Percentiles rank a stretch among this genome's conserved stretches.
Conservation (phyloP, 2,888 invertebrate genomes). For the Metalampra italica region DNA sequence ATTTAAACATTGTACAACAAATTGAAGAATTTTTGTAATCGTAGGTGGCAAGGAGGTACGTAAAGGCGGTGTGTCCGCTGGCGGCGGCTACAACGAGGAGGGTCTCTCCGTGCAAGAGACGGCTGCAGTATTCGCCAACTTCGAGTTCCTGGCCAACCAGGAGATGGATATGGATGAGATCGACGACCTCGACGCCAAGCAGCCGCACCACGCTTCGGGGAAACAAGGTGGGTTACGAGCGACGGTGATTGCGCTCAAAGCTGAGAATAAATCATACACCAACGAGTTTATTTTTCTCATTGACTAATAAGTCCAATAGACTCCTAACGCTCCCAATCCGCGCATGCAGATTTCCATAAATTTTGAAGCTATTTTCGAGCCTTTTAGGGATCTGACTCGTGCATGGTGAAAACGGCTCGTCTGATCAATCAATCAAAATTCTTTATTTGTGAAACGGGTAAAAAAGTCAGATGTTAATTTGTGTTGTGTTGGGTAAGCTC, state of each 20-base stretch:
- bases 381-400: too few species aligned
- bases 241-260: neutral
- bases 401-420: too few species aligned
- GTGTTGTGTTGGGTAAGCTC: too few species aligned
- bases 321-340: too few species aligned
- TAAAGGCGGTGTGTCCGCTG: conserved; percentile 48
- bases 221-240: conserved; percentile 33
- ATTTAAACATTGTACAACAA: neutral
- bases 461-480: too few species aligned
- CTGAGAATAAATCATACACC: too few species aligned
- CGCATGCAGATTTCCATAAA: too few species aligned
- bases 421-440: too few species aligned
- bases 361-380: too few species aligned
- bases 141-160: conserved; percentile 93
- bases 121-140: conserved; percentile 96
- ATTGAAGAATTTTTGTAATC: neutral
- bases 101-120: conserved; percentile 79
- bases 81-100: conserved; percentile 63
- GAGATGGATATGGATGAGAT: conserved; percentile 95
- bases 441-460: too few species aligned
- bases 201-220: conserved; percentile 56
- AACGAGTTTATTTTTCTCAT: neutral
- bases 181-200: conserved; percentile 84
- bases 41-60: conserved; percentile 44
- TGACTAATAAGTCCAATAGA: too few species aligned